Conservation (phyloP, 2,113 vertebrate species). For the Myotis lucifugus region DNA sequence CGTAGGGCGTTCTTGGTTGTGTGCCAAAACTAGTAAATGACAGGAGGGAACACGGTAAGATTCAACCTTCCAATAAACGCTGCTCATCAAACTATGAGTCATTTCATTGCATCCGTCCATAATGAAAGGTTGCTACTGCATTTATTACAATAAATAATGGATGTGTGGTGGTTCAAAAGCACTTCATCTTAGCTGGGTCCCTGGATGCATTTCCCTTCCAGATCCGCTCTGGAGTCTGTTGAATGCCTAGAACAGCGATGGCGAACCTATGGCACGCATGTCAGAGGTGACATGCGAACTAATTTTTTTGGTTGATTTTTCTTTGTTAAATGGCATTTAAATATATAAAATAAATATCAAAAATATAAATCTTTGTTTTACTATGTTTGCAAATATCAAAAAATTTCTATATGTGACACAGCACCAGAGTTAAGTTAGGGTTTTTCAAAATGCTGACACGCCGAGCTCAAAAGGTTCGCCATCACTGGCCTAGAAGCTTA, state of each 20-base stretch:
- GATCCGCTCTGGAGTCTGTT: background rate
- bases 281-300: too few species aligned
- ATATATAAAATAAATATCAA: too few species aligned
- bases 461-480: too few species aligned
- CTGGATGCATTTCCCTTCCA: background rate
- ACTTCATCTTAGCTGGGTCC: background rate
- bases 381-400: too few species aligned
- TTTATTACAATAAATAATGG: background rate
- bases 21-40: constrained; percentile 86
- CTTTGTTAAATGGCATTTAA: too few species aligned
- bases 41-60: constrained; percentile 49
- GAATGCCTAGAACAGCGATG: background rate
- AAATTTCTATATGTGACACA: too few species aligned
- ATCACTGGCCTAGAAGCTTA: background rate
- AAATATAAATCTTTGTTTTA: too few species aligned
- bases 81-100: background rate
- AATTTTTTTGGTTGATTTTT: too few species aligned
- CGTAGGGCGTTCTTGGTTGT: constrained; percentile 94
- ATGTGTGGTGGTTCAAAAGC: background rate
- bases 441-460: too few species aligned
- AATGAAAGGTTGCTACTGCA: constrained; percentile 12
- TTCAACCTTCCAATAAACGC: background rate
- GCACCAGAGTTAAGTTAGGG: too few species aligned
- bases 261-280: too few species aligned
- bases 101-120: background rate